phyloP scores from a whole-genome alignment of 2,888 invertebrate species.

The Mellilla xanthometata region DNA sequence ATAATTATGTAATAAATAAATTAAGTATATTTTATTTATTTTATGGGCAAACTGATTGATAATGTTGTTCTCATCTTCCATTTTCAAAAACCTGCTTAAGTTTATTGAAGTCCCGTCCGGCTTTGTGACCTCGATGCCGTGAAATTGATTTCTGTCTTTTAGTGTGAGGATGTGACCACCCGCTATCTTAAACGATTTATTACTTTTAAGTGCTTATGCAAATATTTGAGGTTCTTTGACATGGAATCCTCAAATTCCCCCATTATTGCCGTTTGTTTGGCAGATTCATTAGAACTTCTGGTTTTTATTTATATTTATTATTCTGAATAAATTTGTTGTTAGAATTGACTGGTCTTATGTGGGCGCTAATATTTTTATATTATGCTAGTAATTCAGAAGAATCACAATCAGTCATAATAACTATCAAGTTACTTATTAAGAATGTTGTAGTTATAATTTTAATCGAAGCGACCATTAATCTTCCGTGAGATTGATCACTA shows the following conservation, averaged over 20 bases:
- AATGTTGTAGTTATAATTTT: no score
- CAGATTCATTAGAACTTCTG: slow-evolving; percentile 16
- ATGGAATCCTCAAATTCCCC: slow-evolving; percentile 9
- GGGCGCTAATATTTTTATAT: slow-evolving; percentile 4
- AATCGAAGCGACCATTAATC: no score
- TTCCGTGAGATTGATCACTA: no score
- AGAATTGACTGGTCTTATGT: slow-evolving; percentile 11
- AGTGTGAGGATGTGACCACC: slow-evolving; percentile 16
- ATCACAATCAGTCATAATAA: no score
- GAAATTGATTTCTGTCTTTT: slow-evolving; percentile 38
- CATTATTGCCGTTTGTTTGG: slow-evolving; percentile 8
- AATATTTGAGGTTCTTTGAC: slow-evolving; percentile 17
- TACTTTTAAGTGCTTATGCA: slow-evolving; percentile 20
- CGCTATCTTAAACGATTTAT: slow-evolving; percentile 31
- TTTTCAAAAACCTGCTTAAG: no score
- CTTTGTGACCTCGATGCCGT: slow-evolving; percentile 39
- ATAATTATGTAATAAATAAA: no score
- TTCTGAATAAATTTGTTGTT: slow-evolving; percentile 6
- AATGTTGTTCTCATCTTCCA: no score
- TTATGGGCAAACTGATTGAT: no score
- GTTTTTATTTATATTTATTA: slow-evolving; percentile 17
- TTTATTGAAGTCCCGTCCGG: slow-evolving; percentile 16
- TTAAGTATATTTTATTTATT: no score
- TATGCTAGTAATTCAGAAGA: no score
- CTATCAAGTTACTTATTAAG: no score